phyloP scores from a whole-genome alignment of 2,797 vertebrate genomes.

The Cyclura pinguis region DNA sequence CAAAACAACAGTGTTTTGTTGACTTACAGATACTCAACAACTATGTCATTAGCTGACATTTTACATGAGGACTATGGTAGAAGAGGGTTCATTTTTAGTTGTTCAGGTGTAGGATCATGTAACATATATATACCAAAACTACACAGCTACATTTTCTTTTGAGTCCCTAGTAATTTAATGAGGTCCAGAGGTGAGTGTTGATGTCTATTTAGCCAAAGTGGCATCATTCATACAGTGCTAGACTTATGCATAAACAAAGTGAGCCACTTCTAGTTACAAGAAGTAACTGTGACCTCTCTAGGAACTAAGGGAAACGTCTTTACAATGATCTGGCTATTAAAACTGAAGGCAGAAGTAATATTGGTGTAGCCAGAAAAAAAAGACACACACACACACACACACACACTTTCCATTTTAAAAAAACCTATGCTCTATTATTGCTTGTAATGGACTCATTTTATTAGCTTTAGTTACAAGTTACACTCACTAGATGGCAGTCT shows the following conservation, averaged over 20 bases:
- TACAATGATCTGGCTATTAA: no score
- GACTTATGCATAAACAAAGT: not conserved
- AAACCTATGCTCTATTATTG: not conserved
- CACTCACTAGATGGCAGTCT: conserved; percentile 62
- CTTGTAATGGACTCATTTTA: not conserved
- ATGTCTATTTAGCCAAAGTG: not conserved
- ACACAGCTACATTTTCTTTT: not conserved
- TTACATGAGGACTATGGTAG: not conserved
- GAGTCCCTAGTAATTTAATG: not conserved
- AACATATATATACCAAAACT: not conserved
- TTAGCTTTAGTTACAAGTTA: not conserved
- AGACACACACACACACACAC: no score
- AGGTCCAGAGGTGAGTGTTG: not conserved
- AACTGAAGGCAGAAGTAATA: not conserved
- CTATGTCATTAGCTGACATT: no score
- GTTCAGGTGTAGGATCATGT: not conserved
- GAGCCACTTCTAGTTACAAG: not conserved
- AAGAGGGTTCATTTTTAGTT: not conserved
- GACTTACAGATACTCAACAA: no score
- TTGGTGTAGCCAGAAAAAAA: not conserved
- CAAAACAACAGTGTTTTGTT: not conserved
- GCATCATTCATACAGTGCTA: not conserved
- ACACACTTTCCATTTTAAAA: not conserved
- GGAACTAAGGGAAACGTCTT: no score
- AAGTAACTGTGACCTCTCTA: no score